phyloP scores from a whole-genome alignment of 2,113 vertebrate species.

The Sinosuthora webbiana region DNA sequence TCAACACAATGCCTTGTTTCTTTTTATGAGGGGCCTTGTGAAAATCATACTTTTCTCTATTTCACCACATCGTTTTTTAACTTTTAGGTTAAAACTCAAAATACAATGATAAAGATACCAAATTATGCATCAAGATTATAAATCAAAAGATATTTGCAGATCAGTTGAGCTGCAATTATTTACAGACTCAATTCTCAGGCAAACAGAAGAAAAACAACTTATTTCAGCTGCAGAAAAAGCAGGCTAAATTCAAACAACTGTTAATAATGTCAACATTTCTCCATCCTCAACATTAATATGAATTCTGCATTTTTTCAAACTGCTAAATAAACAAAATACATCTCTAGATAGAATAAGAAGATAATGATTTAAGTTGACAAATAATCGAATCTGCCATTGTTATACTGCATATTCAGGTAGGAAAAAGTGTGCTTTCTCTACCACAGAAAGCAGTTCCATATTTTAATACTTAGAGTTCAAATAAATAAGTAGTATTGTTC shows the following conservation, averaged over 20 bases:
- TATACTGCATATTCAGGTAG: not conserved
- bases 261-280: not conserved
- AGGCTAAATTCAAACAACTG: not conserved
- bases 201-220: not conserved
- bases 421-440: not conserved
- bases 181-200: not conserved
- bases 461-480: not conserved
- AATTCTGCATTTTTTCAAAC: not conserved
- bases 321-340: not conserved
- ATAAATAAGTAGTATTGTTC: not conserved
- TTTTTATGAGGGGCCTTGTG: not conserved
- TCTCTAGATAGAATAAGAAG: not conserved
- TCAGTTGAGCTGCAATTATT: not conserved
- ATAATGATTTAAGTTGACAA: not conserved
- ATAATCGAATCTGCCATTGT: not conserved
- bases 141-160: not conserved
- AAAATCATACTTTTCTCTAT: not conserved
- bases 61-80: not conserved
- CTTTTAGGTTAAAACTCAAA: not conserved
- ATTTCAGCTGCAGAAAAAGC: not conserved
- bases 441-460: not conserved
- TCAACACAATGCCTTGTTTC: not conserved
- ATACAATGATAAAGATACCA: not conserved
- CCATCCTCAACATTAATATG: not conserved
- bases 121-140: not conserved